Conservation (phyloP, 2,113 vertebrate genomes). For the Psittacula cyanocephala region DNA sequence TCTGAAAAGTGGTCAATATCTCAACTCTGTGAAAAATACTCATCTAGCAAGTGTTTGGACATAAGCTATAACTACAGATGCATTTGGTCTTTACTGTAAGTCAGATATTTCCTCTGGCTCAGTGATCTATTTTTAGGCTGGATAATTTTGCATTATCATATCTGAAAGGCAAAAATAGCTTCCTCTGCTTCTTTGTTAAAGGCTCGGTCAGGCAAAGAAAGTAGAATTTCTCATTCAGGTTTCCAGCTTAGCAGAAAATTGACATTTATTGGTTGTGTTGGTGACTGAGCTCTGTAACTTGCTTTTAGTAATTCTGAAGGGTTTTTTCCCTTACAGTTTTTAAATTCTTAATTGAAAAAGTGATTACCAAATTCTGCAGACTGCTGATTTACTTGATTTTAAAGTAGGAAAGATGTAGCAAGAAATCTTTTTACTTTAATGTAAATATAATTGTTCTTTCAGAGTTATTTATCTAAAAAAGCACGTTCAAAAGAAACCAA, state of each 20-base stretch:
- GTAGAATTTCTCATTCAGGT: background rate
- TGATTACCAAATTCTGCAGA: slow-evolving; percentile 36
- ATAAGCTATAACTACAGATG: background rate
- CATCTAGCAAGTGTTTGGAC: background rate
- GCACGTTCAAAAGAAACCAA: slow-evolving; percentile 69
- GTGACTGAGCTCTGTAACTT: background rate
- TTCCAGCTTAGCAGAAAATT: background rate
- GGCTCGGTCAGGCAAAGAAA: background rate
- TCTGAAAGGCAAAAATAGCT: slow-evolving; percentile 27
- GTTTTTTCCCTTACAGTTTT: background rate
- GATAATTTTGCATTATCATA: background rate
- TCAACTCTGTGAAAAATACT: slow-evolving; percentile 2
- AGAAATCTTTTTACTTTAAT: background rate
- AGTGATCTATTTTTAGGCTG: slow-evolving; percentile 2
- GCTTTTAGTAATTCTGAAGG: background rate
- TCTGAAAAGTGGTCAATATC: background rate
- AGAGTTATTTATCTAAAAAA: slow-evolving; percentile 58
- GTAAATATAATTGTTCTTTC: slow-evolving; percentile 12
- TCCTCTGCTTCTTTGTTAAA: slow-evolving; percentile 17
- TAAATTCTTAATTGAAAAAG: slow-evolving; percentile 24
- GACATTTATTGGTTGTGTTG: background rate
- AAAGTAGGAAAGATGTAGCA: slow-evolving; percentile 52
- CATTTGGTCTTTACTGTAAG: background rate
- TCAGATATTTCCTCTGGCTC: background rate
- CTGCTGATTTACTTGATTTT: slow-evolving; percentile 66